Evolutionary conservation across 2,797 vertebrate genomes (phyloP).

Genomic region (Lithobates sylvaticus): DNA sequence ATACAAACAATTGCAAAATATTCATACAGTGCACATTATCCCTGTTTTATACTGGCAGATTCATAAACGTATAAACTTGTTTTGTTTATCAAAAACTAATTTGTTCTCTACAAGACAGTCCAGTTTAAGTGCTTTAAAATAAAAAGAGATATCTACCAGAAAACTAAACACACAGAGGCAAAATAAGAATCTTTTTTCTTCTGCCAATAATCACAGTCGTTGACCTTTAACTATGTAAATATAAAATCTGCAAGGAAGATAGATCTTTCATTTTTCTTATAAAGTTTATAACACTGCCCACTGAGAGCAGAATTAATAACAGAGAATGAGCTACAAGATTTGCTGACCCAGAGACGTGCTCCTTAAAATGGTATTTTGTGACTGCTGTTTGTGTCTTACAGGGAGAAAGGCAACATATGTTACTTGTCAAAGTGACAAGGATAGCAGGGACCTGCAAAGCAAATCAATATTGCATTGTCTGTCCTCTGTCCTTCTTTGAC

Average conservation of each 20-base stretch:
- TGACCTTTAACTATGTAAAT: conserved; percentile 27
- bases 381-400: neutral
- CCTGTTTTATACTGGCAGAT: too few species aligned
- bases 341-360: neutral
- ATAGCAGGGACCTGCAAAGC: neutral
- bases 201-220: neutral
- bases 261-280: neutral
- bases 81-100: too few species aligned
- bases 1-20: too few species aligned
- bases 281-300: neutral
- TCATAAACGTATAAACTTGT: too few species aligned
- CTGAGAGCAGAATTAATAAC: neutral
- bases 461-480: too few species aligned
- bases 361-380: neutral
- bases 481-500: too few species aligned
- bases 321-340: neutral
- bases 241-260: neutral
- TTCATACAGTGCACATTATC: too few species aligned
- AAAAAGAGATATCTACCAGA: too few species aligned
- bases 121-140: too few species aligned
- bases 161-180: too few species aligned
- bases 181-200: neutral
- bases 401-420: conserved; percentile 3
- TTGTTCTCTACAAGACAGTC: too few species aligned
- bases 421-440: conserved; percentile 1